phyloP scores from a whole-genome alignment of 2,888 invertebrate species.

The Trichopoda pennipes region DNA sequence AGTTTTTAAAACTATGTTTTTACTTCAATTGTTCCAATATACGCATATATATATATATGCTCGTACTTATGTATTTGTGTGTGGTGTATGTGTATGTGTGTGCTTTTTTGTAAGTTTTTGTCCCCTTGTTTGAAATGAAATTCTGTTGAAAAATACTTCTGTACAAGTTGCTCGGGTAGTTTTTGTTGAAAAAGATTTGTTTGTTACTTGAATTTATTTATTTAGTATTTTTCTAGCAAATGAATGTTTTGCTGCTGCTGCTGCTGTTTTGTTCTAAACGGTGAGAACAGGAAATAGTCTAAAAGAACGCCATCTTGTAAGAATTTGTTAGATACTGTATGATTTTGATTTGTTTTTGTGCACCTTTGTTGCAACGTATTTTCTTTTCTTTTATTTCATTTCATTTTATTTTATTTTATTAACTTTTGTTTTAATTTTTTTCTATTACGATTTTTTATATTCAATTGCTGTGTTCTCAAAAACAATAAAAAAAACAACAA shows the following conservation, averaged over 20 bases:
- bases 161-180: conserved; percentile 67
- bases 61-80: not conserved
- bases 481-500: too few species aligned
- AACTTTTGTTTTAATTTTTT: conserved; percentile 9
- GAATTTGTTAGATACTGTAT: conserved; percentile 65
- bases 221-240: conserved; percentile 60
- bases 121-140: conserved; percentile 66
- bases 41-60: too few species aligned
- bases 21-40: conserved; percentile 5
- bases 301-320: conserved; percentile 69
- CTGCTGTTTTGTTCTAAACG: conserved; percentile 66
- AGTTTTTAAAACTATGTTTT: conserved; percentile 38
- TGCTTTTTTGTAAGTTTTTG: conserved; percentile 52
- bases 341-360: conserved; percentile 11
- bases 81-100: not conserved
- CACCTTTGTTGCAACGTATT: conserved; percentile 4
- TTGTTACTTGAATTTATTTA: conserved; percentile 62
- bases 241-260: conserved; percentile 51
- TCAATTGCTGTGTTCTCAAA: conserved; percentile 46
- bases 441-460: conserved; percentile 11
- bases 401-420: too few species aligned
- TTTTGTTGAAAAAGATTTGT: conserved; percentile 64
- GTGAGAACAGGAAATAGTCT: conserved; percentile 69
- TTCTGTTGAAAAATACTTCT: conserved; percentile 67
- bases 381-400: conserved; percentile 45